A percentile compares a stretch with the other conserved stretches of the same genome.
These are phyloP conservation scores for Phaonia tiefii DNA, from an alignment of 2,888 invertebrate species.

Conservation along the genomic window DNA sequence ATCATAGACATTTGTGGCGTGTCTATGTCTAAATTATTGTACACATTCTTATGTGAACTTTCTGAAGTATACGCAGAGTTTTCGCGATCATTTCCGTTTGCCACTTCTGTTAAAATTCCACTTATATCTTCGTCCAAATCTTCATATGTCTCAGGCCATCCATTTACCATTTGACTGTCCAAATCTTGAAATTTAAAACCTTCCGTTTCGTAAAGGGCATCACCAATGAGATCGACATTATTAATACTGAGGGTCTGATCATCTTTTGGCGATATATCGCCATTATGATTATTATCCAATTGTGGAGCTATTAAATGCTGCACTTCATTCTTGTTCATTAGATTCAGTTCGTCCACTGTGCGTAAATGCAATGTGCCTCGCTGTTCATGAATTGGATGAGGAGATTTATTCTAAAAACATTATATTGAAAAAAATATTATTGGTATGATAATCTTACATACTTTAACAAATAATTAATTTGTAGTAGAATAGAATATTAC, in stretches of 20 bases:
- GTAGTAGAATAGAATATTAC: too few relatives aligned
- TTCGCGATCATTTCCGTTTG: constrained; percentile 39
- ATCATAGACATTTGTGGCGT: constrained; percentile 73
- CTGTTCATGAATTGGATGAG: constrained; percentile 65
- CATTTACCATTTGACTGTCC: constrained; percentile 63
- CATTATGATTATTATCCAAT: constrained; percentile 69
- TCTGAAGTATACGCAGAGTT: constrained; percentile 12
- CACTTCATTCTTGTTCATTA: constrained; percentile 79
- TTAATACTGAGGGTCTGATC: constrained; percentile 1
- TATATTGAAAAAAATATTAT: background rate
- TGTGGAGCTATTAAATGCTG: constrained; percentile 78
- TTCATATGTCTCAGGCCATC: constrained; percentile 72
- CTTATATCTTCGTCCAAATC: constrained; percentile 74
- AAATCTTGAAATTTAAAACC: constrained; percentile 68
- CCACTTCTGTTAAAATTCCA: constrained; percentile 72
- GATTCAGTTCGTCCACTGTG: constrained; percentile 79
- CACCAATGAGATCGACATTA: constrained; percentile 53
- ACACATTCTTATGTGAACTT: constrained; percentile 36
- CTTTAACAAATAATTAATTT: too few relatives aligned
- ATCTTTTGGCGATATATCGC: constrained; percentile 42
- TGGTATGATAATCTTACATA: too few relatives aligned
- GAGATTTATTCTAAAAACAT: constrained; percentile 49
- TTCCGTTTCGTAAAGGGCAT: constrained; percentile 61
- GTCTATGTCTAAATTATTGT: constrained; percentile 70
- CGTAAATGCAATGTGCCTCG: constrained; percentile 78